Evolutionary conservation across 2,888 invertebrate species (phyloP).

Genomic region (Myathropa florea): DNA sequence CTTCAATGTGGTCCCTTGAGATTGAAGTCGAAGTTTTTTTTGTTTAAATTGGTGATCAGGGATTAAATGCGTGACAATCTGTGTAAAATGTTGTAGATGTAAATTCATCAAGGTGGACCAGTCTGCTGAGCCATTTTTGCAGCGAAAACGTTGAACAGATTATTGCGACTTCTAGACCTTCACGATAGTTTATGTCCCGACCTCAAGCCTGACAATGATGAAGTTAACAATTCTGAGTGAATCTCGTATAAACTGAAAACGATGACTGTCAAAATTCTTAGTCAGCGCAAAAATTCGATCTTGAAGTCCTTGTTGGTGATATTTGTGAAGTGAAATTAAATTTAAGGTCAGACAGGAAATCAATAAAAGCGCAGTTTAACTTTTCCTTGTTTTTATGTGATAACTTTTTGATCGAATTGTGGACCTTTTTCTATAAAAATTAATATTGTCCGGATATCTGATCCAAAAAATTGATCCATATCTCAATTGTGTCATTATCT

Average conservation of each 20-base stretch:
- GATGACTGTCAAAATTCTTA: not conserved
- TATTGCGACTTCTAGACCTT: not conserved
- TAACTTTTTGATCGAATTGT: too few species aligned
- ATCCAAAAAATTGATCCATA: too few species aligned
- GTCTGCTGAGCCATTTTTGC: not conserved
- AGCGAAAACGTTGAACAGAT: too few species aligned
- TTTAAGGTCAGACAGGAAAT: too few species aligned
- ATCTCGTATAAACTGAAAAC: not conserved
- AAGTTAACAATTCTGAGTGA: not conserved
- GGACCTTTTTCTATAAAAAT: too few species aligned
- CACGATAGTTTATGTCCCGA: not conserved
- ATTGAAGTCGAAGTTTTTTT: not conserved
- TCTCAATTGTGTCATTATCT: too few species aligned
- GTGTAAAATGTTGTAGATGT: not conserved
- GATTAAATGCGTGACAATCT: not conserved
- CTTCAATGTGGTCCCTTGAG: not conserved
- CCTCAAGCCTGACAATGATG: not conserved
- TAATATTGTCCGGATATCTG: too few species aligned
- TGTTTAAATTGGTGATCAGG: not conserved
- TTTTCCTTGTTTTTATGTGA: too few species aligned
- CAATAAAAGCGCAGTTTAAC: too few species aligned
- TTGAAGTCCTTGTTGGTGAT: too few species aligned
- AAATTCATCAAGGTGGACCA: not conserved
- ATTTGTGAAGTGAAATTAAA: too few species aligned
- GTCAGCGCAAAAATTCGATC: not conserved